phyloP scores from a whole-genome alignment of 2,888 invertebrate genomes.

The Cheilosia soror region DNA sequence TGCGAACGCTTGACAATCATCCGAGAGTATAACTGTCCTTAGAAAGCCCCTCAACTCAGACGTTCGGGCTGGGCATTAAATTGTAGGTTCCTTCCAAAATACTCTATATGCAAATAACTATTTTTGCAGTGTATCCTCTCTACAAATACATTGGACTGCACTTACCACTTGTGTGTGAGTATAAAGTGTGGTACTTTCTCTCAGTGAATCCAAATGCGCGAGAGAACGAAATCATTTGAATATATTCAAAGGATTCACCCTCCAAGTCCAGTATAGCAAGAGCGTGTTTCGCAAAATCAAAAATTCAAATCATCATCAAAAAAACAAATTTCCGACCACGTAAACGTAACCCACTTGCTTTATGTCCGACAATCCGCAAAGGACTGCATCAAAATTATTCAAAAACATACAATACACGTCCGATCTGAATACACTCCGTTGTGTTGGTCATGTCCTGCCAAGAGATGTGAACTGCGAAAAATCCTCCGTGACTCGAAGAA shows the following conservation, averaged over 20 bases:
- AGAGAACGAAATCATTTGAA: slow-evolving; percentile 16
- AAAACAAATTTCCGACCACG: slow-evolving; percentile 14
- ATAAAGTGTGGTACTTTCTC: slow-evolving; percentile 32
- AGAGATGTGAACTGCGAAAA: slow-evolving; percentile 48
- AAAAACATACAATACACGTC: slow-evolving; percentile 53
- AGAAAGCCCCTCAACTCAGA: too few relatives aligned
- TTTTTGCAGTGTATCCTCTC: slow-evolving; percentile 63
- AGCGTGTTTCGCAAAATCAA: not conserved
- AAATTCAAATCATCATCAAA: not conserved
- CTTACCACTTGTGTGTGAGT: slow-evolving; percentile 36
- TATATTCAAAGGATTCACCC: not conserved
- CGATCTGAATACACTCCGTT: slow-evolving; percentile 46
- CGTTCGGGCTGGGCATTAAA: too few relatives aligned
- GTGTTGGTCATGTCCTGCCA: slow-evolving; percentile 70
- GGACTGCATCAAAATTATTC: slow-evolving; percentile 25
- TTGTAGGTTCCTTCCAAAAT: not conserved
- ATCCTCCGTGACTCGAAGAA: slow-evolving; percentile 43
- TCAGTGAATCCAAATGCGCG: slow-evolving; percentile 56
- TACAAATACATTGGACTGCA: slow-evolving; percentile 55
- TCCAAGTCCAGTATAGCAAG: not conserved
- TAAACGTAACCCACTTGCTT: slow-evolving; percentile 20
- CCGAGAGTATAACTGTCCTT: too few relatives aligned
- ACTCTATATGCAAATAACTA: not conserved
- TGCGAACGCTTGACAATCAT: too few relatives aligned
- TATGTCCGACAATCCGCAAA: slow-evolving; percentile 16